phyloP scores from a whole-genome alignment of 2,888 invertebrate genomes.

The Myopa tessellatipennis region DNA sequence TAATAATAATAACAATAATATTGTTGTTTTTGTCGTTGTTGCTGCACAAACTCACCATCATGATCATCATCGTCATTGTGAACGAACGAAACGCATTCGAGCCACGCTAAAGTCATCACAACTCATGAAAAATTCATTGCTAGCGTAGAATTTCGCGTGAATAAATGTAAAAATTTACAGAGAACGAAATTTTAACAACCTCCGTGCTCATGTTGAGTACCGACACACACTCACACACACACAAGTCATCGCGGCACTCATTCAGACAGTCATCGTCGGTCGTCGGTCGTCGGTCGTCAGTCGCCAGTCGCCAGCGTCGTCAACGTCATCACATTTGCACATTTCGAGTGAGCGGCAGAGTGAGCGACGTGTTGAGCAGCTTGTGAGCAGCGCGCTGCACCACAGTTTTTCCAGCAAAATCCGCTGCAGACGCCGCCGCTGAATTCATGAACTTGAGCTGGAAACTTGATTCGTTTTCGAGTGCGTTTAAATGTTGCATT shows the following conservation, averaged over 20 bases:
- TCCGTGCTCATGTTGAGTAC: too few relatives aligned
- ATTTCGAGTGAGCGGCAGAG: too few relatives aligned
- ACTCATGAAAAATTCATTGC: conserved; percentile 38
- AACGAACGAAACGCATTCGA: neutral
- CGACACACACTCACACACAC: too few relatives aligned
- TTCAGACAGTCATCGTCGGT: neutral
- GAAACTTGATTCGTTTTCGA: neutral
- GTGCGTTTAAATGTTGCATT: conserved; percentile 5
- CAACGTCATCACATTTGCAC: too few relatives aligned
- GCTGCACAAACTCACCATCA: neutral
- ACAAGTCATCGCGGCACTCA: neutral
- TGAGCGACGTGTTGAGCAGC: too few relatives aligned
- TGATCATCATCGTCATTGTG: neutral
- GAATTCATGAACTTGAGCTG: conserved; percentile 1
- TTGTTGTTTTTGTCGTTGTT: neutral
- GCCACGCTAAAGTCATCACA: conserved; percentile 4
- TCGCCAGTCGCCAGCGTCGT: too few relatives aligned
- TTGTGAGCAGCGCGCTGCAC: too few relatives aligned
- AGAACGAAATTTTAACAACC: neutral
- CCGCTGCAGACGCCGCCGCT: neutral
- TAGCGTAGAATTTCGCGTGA: conserved; percentile 26
- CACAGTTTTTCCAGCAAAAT: neutral
- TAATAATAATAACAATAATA: neutral
- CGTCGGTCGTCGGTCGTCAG: too few relatives aligned
- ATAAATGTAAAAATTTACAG: conserved; percentile 3